phyloP scores from a whole-genome alignment of 2,113 vertebrate species.

The Cololabis saira region DNA sequence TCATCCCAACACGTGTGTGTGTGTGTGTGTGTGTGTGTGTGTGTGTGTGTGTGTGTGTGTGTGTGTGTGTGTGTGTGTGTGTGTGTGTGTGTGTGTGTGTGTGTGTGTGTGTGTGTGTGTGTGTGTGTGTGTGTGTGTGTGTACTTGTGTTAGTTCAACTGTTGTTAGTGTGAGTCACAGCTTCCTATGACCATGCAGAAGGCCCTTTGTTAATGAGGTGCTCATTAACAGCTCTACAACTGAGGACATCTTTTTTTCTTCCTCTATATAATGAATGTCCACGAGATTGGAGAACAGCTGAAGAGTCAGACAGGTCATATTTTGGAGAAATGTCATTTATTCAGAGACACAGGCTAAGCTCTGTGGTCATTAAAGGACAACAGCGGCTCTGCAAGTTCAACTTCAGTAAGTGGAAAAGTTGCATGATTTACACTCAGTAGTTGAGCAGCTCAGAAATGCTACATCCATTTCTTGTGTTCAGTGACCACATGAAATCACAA shows the following conservation, averaged over 20 bases:
- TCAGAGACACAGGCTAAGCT: neutral
- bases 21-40: neutral
- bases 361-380: no score
- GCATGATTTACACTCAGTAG: no score
- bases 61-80: conserved; percentile 2
- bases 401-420: no score
- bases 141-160: neutral
- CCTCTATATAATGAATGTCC: conserved; percentile 24
- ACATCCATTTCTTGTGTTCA: no score
- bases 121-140: neutral
- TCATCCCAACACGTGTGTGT: conserved; percentile 34
- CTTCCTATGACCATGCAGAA: conserved; percentile 32
- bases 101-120: conserved; percentile 3
- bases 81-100: no score
- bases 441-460: no score
- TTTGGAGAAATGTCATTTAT: conserved; percentile 8
- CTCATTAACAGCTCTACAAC: conserved; percentile 60
- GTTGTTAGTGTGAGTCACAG: conserved; percentile 40
- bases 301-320: conserved; percentile 12
- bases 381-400: no score
- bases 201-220: conserved; percentile 56
- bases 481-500: no score
- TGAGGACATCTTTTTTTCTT: conserved; percentile 28
- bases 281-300: conserved; percentile 6
- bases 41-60: no score